Evolutionary conservation across 2,888 invertebrate species (phyloP), one percentile per base, ranked within the genome.

Genomic region (Selenia dentaria): DNA sequence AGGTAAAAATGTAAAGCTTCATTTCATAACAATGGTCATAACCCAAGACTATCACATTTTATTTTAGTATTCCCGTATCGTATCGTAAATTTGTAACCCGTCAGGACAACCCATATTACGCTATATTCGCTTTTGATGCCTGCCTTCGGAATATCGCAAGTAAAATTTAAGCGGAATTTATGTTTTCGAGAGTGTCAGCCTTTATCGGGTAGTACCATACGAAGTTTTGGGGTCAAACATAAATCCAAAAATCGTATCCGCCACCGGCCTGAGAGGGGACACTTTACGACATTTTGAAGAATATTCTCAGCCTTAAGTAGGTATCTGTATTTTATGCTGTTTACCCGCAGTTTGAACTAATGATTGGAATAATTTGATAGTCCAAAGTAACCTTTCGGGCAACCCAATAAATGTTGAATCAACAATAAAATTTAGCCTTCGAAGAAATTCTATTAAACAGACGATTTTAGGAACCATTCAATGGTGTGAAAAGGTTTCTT

Each of bases 211-310:
- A 60, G 57, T 60, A 54, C 61, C 65, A 71, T 70, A 61, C 68
- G 62, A 71, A 68, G 64, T 75, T 70, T 66, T 47, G 70, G 70
- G 69, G 64, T 29, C 12, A 56, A 51, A 54, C 67, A 74, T 78
- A 78, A 77, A 76, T 78, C 69, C 61, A 70, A 62, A 70, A 70
- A 64, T 70, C 59, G 63, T 64, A 65, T 67, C 68, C 66, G 65
- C 53, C 59, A 45, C 57, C 54, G 59, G 67, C 59, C 64, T 51
- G 62, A 40, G 53, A 61, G n/a, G n/a, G 63, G 64, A 67, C 65
- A 59, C 62, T 76, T 75, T 26, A 76, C 65, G 73, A 59, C 64
- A 52, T 59, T 71, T 66, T 62, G 64, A 68, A 59, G 59, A 63
- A 64, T 64, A 63, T 64, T 51, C 63, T 46, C 40, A 54, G 61